Conservation (phyloP, 2,888 invertebrate species). For the Beris chalybata region DNA sequence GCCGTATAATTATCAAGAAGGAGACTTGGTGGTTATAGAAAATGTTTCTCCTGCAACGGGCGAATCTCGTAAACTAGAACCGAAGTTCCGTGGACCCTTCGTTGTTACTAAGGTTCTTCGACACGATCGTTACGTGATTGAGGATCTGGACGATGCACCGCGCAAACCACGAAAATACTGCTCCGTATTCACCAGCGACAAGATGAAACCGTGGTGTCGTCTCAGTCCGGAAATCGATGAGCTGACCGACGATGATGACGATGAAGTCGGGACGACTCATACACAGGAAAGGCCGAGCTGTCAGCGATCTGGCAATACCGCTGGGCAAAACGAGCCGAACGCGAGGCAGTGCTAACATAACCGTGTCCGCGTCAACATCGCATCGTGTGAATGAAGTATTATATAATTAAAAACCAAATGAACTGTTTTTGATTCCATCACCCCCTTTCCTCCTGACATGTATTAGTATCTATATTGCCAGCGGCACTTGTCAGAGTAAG, state of each 20-base stretch:
- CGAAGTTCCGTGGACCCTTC: conserved; percentile 41
- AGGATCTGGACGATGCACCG: conserved; percentile 40
- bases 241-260: background rate
- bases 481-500: too few species aligned
- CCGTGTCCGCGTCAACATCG: too few species aligned
- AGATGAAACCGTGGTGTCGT: conserved; percentile 40
- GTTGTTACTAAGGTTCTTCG: conserved; percentile 37
- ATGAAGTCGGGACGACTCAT: too few species aligned
- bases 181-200: conserved; percentile 39
- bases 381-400: too few species aligned
- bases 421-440: too few species aligned
- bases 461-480: too few species aligned
- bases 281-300: too few species aligned
- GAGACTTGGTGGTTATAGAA: conserved; percentile 36
- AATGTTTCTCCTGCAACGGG: conserved; percentile 36
- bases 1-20: conserved; percentile 9
- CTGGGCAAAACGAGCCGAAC: too few species aligned
- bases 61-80: conserved; percentile 40
- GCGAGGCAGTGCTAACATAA: too few species aligned
- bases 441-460: too few species aligned
- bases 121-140: conserved; percentile 42
- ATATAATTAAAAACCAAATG: too few species aligned
- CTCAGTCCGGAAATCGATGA: conserved; percentile 10
- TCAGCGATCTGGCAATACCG: too few species aligned
- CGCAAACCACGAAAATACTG: conserved; percentile 39